Evolutionary conservation across 2,888 invertebrate species (phyloP), one percentile per base, ranked within the genome.

Genomic region (Tetanocera ferruginea): DNA sequence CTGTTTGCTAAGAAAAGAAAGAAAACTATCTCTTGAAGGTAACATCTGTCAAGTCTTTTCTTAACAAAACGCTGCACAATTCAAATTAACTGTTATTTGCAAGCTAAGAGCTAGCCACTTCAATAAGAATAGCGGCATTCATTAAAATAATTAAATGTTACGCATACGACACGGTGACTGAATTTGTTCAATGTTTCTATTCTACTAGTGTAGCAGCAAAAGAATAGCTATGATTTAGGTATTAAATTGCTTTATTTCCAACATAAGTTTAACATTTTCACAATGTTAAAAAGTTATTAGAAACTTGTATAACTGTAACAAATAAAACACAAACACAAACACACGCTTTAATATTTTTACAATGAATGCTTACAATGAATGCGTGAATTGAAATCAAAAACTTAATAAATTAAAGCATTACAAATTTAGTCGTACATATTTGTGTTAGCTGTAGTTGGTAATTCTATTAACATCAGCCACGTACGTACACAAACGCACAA

Each of bases 91-190:
- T 28, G 69, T 69, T 69, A 69, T 9, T 64, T 28, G 28, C 28
- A 64, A 34, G 64, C 17, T n/a, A 34, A 34, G 14, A 1, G 34
- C 34, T 64, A n/a, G 23, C 19, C 1, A 23, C 55, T 34, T n/a
- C 64, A 34, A 34, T 64, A 31, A 64, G 34, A n/a, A 28, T 64
- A 34, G 17, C 64, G 64, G 17, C 64, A 34, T 64, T 64, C 28
- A 64, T 64, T 64, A n/a, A 34, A 64, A 64, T 64, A 25, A 37
- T 19, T 51, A 34, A 69, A 49, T 69, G 69, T 51, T 69, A 17
- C 69, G 14, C 25, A 69, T 69, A 69, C 69, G 43, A 23, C 69
- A 69, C 28, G 69, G 23, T 69, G 49, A 14, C 51, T 69, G 34
- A 23, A 14, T 25, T 23, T 23, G n/a, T 25, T 19, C 19, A 11